A percentile compares a stretch with the other conserved stretches of the same genome.
Evolutionary conservation across 2,888 invertebrate genomes (phyloP).

Genomic region (Drosophila tanythrix): DNA sequence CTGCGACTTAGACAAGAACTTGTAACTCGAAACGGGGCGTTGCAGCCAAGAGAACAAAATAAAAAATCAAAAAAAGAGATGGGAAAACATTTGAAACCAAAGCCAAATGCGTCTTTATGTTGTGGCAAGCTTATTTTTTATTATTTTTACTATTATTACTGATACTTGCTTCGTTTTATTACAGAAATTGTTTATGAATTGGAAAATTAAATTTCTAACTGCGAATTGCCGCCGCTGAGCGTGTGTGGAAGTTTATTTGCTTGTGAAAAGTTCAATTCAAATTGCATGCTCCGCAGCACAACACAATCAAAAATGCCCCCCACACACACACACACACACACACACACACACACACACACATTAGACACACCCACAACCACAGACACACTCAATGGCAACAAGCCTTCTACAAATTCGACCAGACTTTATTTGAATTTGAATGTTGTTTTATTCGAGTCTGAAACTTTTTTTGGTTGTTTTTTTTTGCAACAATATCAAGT

Average conservation of each 20-base stretch:
- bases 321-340: neutral
- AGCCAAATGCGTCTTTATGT: slow-evolving; percentile 41
- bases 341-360: neutral
- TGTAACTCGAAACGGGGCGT: slow-evolving; percentile 49
- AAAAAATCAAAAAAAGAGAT: neutral
- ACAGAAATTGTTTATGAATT: slow-evolving; percentile 76
- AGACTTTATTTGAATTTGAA: slow-evolving; percentile 49
- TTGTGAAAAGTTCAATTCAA: slow-evolving; percentile 74
- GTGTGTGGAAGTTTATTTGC: slow-evolving; percentile 64
- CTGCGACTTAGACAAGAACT: slow-evolving; percentile 15
- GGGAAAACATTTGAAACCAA: slow-evolving; percentile 33
- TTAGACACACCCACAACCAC: neutral
- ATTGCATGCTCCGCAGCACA: slow-evolving; percentile 74
- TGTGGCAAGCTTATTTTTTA: slow-evolving; percentile 55
- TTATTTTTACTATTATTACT: slow-evolving; percentile 68
- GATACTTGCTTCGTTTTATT: slow-evolving; percentile 70
- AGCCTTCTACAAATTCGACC: slow-evolving; percentile 9
- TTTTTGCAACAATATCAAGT: slow-evolving; percentile 6
- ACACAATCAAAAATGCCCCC: slow-evolving; percentile 43
- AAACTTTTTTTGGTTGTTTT: slow-evolving; percentile 16
- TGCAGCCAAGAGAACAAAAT: slow-evolving; percentile 25
- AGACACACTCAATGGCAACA: neutral
- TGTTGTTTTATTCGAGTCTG: slow-evolving; percentile 44
- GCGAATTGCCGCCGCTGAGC: slow-evolving; percentile 8
- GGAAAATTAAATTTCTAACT: slow-evolving; percentile 76